Conservation (phyloP, 1,140 invertebrate genomes). For the Nixonia krombeini region DNA sequence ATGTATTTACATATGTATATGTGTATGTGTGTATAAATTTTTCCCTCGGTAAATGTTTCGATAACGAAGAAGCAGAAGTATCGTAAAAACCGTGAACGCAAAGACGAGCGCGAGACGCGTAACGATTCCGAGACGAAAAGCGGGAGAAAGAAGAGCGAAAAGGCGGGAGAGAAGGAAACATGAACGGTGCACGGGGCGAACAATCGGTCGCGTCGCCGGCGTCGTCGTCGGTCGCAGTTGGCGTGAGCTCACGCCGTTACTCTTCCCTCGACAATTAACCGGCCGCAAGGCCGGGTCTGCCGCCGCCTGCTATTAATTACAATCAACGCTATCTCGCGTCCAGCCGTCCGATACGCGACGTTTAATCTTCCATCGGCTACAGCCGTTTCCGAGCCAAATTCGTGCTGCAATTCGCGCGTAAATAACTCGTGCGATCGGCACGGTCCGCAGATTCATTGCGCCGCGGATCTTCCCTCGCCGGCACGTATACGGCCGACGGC, state of each 20-base stretch:
- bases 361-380: slow-evolving; percentile 54
- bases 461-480: slow-evolving; percentile 25
- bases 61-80: too few relatives aligned
- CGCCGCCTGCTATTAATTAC: slow-evolving; percentile 66
- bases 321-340: slow-evolving; percentile 64
- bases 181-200: too few relatives aligned
- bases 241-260: slow-evolving; percentile 61
- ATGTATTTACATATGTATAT: too few relatives aligned
- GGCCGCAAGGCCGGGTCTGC: slow-evolving; percentile 44
- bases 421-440: slow-evolving; percentile 45
- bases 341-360: slow-evolving; percentile 45
- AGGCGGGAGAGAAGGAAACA: too few relatives aligned
- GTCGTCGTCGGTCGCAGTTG: too few relatives aligned
- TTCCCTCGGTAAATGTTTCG: too few relatives aligned
- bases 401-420: slow-evolving; percentile 43
- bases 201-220: slow-evolving; percentile 35
- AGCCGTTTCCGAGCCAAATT: slow-evolving; percentile 41
- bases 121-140: too few relatives aligned
- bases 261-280: slow-evolving; percentile 65
- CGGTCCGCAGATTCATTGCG: slow-evolving; percentile 46
- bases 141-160: too few relatives aligned
- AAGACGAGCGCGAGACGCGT: too few relatives aligned
- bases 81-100: too few relatives aligned
- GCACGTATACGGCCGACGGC: slow-evolving; percentile 35
- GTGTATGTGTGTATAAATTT: too few relatives aligned